Evolutionary conservation across 2,797 vertebrate species (phyloP), one percentile per base, ranked within the genome.

Genomic region (Acanthiza pusilla): DNA sequence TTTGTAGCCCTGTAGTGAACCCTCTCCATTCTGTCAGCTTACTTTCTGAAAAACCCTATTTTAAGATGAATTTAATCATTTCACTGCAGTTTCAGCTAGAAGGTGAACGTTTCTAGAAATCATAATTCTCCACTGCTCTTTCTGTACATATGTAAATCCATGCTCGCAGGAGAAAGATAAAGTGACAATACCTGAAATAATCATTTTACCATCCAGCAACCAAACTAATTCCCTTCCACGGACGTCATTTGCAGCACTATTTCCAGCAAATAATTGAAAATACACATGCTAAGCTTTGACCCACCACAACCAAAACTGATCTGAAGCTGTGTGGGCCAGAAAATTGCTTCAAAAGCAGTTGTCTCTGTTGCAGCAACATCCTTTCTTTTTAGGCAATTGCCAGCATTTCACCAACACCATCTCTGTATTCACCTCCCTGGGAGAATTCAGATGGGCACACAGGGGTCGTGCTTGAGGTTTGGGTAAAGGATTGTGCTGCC

Each of bases 171-270:
- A 89, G 70, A 77, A 85, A 85, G 88, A 82, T 84, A 89, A 92
- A 81, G 67, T 77, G 57, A 83, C 91, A 93, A 77, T 74, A 91
- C 76, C 68, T 68, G 61, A 75, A 94, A 89, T 85, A 93, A 95
- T 83, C 19, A 65, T 62, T 74, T 83, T 92, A 58, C 89, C 2
- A 2, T 50, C 62, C 58, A 88, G 82, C 62, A 47, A 71, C 66
- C 71, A 65, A 93, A 88, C 55, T 43, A 58, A 76, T 91, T 93
- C 82, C 73, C n/a, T 88, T 73, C 80, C 57, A 62, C 0, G 0
- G 29, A 42, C 0, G 1, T 78, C 89, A 74, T 6, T 38, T 2
- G 23, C 62, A 66, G 71, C 40, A 32, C 47, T 55, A 36, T 48
- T 78, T 93, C 47, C 43, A 3, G 51, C 19, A 78, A 75, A 78